These are phyloP conservation scores for Luperina nickerlii DNA, from an alignment of 2,888 invertebrate species.

Conservation along the genomic window DNA sequence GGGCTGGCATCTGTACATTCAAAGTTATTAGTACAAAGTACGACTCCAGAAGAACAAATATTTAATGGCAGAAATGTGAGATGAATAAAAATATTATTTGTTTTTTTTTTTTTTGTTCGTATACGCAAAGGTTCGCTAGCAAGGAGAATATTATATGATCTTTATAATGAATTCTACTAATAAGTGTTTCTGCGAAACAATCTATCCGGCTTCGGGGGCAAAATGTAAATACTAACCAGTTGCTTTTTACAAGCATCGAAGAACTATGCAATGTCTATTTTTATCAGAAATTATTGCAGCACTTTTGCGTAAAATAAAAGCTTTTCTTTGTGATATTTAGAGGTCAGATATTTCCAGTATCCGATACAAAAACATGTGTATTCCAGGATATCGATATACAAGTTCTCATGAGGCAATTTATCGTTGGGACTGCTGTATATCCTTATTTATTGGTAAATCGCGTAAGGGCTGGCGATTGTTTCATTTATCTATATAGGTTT, in stretches of 20 bases:
- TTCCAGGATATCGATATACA: slow-evolving; percentile 57
- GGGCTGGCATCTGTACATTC: slow-evolving; percentile 5
- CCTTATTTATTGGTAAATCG: slow-evolving; percentile 71
- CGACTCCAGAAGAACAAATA: slow-evolving; percentile 28
- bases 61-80: slow-evolving; percentile 9
- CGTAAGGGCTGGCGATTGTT: slow-evolving; percentile 64
- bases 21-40: slow-evolving; percentile 35
- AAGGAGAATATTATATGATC: slow-evolving; percentile 28
- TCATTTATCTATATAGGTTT: slow-evolving; percentile 63
- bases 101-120: not conserved
- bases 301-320: slow-evolving; percentile 15
- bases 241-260: not conserved
- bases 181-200: slow-evolving; percentile 3
- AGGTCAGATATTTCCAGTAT: slow-evolving; percentile 41
- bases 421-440: slow-evolving; percentile 61
- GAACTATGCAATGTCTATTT: not conserved
- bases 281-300: slow-evolving; percentile 1
- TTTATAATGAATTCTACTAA: slow-evolving; percentile 25
- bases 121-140: not conserved
- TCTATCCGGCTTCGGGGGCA: not conserved
- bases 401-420: slow-evolving; percentile 69
- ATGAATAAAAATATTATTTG: not conserved
- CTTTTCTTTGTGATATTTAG: slow-evolving; percentile 17
- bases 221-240: not conserved
- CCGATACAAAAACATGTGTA: slow-evolving; percentile 57